Conservation (phyloP, 1,140 invertebrate species). For the Fopius arisanus region DNA sequence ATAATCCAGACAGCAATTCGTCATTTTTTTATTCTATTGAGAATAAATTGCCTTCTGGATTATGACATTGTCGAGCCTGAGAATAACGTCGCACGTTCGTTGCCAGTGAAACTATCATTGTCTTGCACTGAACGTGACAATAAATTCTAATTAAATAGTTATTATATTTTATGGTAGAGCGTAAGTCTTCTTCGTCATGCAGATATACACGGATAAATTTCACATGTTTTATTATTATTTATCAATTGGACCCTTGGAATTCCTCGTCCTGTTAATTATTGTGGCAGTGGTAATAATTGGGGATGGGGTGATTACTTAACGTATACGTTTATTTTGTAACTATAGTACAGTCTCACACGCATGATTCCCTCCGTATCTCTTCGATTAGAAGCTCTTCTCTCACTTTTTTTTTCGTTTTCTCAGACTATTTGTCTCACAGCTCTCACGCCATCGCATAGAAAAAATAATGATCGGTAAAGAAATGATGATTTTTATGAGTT, state of each 20-base stretch:
- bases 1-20: not conserved
- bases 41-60: no score
- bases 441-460: slow-evolving; percentile 12
- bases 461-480: not conserved
- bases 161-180: not conserved
- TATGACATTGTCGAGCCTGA: not conserved
- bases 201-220: slow-evolving; percentile 11
- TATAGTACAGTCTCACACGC: slow-evolving; percentile 60
- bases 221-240: not conserved
- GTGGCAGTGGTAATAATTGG: not conserved
- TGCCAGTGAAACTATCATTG: not conserved
- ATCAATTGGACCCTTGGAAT: not conserved
- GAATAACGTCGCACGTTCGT: not conserved
- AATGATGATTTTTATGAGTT: not conserved
- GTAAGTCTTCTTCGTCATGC: slow-evolving; percentile 10
- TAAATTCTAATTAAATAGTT: not conserved
- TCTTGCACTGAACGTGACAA: not conserved
- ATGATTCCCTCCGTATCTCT: slow-evolving; percentile 47
- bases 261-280: not conserved
- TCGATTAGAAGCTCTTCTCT: slow-evolving; percentile 39
- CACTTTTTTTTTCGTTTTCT: slow-evolving; percentile 38
- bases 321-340: slow-evolving; percentile 61
- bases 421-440: slow-evolving; percentile 35
- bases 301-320: slow-evolving; percentile 43
- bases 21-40: no score